A percentile compares a stretch with the other conserved stretches of the same genome.
Conservation (phyloP, 1,140 invertebrate species). For the Artemia franciscana region DNA sequence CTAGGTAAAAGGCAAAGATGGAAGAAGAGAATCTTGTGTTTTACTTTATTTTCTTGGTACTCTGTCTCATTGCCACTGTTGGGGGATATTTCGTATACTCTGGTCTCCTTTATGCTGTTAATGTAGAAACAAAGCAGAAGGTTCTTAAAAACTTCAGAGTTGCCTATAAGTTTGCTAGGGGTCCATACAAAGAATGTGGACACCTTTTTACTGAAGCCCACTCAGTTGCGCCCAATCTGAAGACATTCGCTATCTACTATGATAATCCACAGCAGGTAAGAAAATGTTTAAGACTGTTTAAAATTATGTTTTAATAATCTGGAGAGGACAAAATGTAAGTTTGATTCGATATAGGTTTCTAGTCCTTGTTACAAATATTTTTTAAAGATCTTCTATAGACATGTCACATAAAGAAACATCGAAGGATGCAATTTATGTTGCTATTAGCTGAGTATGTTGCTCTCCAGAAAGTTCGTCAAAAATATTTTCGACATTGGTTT, state of each 20-base stretch:
- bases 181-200: slow-evolving; percentile 23
- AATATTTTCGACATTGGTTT: too few relatives aligned
- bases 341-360: too few relatives aligned
- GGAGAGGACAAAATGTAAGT: too few relatives aligned
- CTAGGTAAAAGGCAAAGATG: not conserved
- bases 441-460: too few relatives aligned
- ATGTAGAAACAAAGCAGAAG: slow-evolving; percentile 19
- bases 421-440: too few relatives aligned
- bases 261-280: slow-evolving; percentile 23
- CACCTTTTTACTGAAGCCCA: slow-evolving; percentile 20
- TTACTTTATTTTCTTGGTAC: not conserved
- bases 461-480: too few relatives aligned
- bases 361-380: too few relatives aligned
- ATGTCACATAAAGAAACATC: too few relatives aligned
- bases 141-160: slow-evolving; percentile 18
- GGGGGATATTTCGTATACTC: slow-evolving; percentile 15
- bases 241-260: slow-evolving; percentile 23
- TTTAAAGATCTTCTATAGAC: too few relatives aligned
- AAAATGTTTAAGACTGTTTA: not conserved
- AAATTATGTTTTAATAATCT: too few relatives aligned
- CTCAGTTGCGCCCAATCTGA: slow-evolving; percentile 18
- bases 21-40: not conserved
- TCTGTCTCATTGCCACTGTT: not conserved
- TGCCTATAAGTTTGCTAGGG: slow-evolving; percentile 22
- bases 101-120: slow-evolving; percentile 17